phyloP scores from a whole-genome alignment of 2,888 invertebrate species.

The Branchipolynoe longqiensis region DNA sequence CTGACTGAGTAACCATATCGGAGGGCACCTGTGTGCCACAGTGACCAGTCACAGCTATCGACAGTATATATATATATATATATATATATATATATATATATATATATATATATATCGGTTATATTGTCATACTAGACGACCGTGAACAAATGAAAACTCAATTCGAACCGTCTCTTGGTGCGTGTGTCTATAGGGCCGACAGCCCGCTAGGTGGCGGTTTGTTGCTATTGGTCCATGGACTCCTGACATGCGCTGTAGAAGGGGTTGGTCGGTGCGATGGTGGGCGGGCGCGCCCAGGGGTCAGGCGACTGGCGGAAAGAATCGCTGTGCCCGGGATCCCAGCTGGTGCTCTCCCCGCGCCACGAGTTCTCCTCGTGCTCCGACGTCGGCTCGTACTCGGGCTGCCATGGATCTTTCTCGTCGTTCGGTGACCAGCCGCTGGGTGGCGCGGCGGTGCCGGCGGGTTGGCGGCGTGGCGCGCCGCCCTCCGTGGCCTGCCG shows the following conservation, averaged over 20 bases:
- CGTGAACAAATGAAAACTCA: neutral
- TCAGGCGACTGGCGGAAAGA: neutral
- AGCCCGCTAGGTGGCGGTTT: too few relatives aligned
- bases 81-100: too few relatives aligned
- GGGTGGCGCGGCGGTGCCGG: constrained; percentile 7
- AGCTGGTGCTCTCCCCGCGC: neutral
- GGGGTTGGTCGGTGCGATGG: constrained; percentile 47
- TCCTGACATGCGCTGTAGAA: constrained; percentile 31
- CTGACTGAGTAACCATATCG: too few relatives aligned
- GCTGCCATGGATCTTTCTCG: constrained; percentile 33
- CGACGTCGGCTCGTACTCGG: neutral
- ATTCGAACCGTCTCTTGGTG: too few relatives aligned
- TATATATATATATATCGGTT: neutral
- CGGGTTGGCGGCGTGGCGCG: constrained; percentile 12
- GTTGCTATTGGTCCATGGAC: neutral
- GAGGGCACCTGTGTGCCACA: too few relatives aligned
- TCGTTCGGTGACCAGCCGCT: constrained; percentile 8
- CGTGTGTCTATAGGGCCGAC: too few relatives aligned
- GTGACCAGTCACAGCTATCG: too few relatives aligned
- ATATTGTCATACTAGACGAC: neutral
- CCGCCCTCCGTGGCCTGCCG: constrained; percentile 28
- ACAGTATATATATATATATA: too few relatives aligned
- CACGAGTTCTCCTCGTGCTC: constrained; percentile 8
- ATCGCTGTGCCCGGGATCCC: neutral
- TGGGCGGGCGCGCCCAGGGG: constrained; percentile 37